phyloP scores from a whole-genome alignment of 2,797 vertebrate species.

The Lepus oiostolus region DNA sequence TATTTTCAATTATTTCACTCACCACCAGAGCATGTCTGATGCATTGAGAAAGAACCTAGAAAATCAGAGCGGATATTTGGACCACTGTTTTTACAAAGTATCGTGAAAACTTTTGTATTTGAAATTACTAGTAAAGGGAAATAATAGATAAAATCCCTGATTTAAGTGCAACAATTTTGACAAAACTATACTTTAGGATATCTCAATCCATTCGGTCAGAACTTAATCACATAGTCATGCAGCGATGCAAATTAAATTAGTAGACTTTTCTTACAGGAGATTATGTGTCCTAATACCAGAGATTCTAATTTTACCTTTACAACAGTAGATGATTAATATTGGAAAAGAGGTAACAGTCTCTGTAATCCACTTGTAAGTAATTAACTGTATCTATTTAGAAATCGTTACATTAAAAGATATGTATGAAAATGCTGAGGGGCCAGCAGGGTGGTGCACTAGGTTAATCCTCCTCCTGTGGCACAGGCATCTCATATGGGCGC shows the following conservation, averaged over 20 bases:
- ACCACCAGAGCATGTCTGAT: background rate
- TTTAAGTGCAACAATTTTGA: background rate
- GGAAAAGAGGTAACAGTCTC: background rate
- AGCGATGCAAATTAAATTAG: background rate
- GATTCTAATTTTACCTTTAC: background rate
- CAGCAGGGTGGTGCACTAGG: too few species aligned
- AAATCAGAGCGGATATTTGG: background rate
- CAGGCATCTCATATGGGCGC: too few species aligned
- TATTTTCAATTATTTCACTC: background rate
- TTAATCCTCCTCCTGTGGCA: too few species aligned
- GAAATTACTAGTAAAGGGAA: background rate
- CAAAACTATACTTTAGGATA: background rate
- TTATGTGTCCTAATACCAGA: background rate
- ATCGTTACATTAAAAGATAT: background rate
- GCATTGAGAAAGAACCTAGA: background rate
- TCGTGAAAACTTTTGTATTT: background rate
- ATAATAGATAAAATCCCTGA: background rate
- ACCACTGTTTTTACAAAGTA: background rate
- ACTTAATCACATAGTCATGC: background rate
- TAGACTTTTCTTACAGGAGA: background rate
- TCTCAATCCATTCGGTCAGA: background rate
- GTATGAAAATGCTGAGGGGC: background rate
- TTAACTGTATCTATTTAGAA: background rate
- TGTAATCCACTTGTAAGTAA: background rate
- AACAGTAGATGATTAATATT: background rate